Conservation (phyloP, 2,797 vertebrate genomes). For the Chloroceryle inda region DNA sequence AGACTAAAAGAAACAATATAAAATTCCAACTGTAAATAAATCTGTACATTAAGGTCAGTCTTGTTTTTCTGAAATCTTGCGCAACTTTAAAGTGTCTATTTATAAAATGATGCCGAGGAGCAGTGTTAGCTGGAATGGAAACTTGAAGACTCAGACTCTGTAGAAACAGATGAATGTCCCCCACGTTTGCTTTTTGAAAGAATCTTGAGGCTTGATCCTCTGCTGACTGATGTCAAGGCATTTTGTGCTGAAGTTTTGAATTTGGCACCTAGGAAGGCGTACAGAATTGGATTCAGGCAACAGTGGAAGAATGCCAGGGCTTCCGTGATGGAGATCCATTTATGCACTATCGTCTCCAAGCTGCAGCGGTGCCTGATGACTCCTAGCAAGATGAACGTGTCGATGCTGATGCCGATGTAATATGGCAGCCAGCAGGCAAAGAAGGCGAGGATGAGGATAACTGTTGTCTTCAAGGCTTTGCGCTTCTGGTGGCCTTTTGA, state of each 20-base stretch:
- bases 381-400: conserved; percentile 87
- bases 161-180: conserved; percentile 94
- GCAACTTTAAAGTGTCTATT: conserved; percentile 68
- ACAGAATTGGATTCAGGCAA: conserved; percentile 97
- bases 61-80: conserved; percentile 67
- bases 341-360: conserved; percentile 86
- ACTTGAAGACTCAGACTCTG: conserved; percentile 97
- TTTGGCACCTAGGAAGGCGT: conserved; percentile 95
- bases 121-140: conserved; percentile 93
- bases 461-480: conserved; percentile 95
- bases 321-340: conserved; percentile 93
- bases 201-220: conserved; percentile 93
- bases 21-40: conserved; percentile 80
- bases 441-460: conserved; percentile 96
- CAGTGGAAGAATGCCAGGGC: conserved; percentile 96
- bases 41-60: conserved; percentile 83
- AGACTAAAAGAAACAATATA: conserved; percentile 79
- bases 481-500: conserved; percentile 93
- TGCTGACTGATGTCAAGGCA: conserved; percentile 87
- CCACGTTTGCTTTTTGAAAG: conserved; percentile 93
- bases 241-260: conserved; percentile 95
- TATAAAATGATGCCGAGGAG: conserved; percentile 1
- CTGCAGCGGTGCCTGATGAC: conserved; percentile 84
- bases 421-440: conserved; percentile 97
- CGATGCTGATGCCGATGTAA: conserved; percentile 89